Evolutionary conservation across 2,888 invertebrate genomes (phyloP).

Genomic region (Caenorhabditis sp.): DNA sequence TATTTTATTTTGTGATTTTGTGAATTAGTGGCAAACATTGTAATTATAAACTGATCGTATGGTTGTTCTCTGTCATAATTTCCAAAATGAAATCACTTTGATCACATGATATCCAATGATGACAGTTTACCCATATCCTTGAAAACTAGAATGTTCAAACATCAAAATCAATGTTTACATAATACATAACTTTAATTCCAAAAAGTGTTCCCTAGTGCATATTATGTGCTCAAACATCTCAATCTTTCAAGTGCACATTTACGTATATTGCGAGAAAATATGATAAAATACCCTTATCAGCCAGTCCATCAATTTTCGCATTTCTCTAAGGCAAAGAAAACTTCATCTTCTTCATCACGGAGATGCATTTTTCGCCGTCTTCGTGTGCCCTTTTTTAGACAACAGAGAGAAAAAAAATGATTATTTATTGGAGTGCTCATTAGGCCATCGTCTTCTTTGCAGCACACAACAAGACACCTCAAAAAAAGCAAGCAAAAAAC

Average conservation of each 20-base stretch:
- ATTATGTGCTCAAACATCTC: not conserved
- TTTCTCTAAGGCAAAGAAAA: not conserved
- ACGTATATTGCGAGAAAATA: not conserved
- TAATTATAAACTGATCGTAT: no score
- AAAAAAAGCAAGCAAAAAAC: not conserved
- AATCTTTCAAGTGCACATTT: no score
- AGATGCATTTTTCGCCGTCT: not conserved
- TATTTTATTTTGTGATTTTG: no score
- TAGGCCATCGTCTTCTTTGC: not conserved
- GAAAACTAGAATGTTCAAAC: no score
- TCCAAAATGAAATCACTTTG: no score
- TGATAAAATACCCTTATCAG: not conserved
- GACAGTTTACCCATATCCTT: no score
- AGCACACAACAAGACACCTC: not conserved
- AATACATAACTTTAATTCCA: no score
- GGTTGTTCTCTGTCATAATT: no score
- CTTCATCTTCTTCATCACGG: not conserved
- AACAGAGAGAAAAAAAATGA: not conserved
- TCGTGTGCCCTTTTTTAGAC: not conserved
- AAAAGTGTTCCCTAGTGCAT: no score
- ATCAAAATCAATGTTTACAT: no score
- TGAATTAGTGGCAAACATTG: no score
- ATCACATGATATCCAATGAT: no score
- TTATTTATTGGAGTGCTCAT: not conserved
- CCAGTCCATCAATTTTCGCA: not conserved